Percentiles rank a stretch among this genome's conserved stretches.
phyloP scores from a whole-genome alignment of 2,888 invertebrate species.

The Caenorhabditis drosophilae region DNA sequence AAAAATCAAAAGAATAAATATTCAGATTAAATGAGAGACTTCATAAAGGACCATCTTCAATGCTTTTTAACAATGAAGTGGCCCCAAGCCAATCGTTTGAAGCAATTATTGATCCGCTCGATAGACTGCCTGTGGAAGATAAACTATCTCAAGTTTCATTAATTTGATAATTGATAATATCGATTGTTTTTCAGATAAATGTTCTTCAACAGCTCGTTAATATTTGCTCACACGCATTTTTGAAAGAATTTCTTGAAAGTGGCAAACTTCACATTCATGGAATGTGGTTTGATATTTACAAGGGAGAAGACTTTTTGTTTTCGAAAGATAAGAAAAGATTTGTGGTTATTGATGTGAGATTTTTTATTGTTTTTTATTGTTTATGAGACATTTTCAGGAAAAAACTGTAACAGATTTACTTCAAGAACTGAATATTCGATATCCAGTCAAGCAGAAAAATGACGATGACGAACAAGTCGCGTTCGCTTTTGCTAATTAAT shows the following conservation, averaged over 20 bases:
- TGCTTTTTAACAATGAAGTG: slow-evolving; percentile 48
- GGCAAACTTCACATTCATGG: slow-evolving; percentile 73
- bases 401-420: slow-evolving; percentile 38
- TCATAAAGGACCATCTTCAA: slow-evolving; percentile 44
- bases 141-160: slow-evolving; percentile 84
- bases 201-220: slow-evolving; percentile 61
- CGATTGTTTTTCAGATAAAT: slow-evolving; percentile 50
- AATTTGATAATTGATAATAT: background rate
- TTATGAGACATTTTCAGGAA: slow-evolving; percentile 36
- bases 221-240: slow-evolving; percentile 52
- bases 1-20: no score
- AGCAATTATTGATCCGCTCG: slow-evolving; percentile 90
- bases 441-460: slow-evolving; percentile 11
- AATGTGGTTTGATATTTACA: slow-evolving; percentile 94
- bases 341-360: slow-evolving; percentile 83
- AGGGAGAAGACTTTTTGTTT: slow-evolving; percentile 91
- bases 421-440: slow-evolving; percentile 36
- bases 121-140: slow-evolving; percentile 83
- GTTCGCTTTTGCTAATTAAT: background rate
- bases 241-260: slow-evolving; percentile 47
- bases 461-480: background rate
- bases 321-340: slow-evolving; percentile 85
- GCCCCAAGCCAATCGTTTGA: slow-evolving; percentile 75
- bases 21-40: slow-evolving; percentile 55
- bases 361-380: slow-evolving; percentile 70